A percentile compares a stretch with the other conserved stretches of the same genome.
These are phyloP conservation scores for Acanthopleura granulata DNA, from an alignment of 2,888 invertebrate genomes.

Conservation along the genomic window DNA sequence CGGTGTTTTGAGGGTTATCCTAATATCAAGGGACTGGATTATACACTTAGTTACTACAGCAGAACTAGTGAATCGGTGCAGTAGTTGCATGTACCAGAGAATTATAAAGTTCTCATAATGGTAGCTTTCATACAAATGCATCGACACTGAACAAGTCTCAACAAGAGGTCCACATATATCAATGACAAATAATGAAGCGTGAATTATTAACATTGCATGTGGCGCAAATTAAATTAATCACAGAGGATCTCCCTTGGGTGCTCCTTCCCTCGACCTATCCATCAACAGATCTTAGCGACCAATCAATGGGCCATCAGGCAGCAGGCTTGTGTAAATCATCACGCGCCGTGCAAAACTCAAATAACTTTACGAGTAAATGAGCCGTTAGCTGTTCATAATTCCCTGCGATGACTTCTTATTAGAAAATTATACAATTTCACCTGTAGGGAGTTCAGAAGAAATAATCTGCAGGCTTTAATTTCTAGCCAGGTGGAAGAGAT, in stretches of 20 bases:
- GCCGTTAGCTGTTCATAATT: not conserved
- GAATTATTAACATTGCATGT: not conserved
- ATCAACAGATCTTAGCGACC: not conserved
- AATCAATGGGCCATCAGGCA: not conserved
- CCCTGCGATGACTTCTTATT: not conserved
- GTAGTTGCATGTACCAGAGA: too few relatives aligned
- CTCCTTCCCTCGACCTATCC: not conserved
- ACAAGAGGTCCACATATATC: not conserved
- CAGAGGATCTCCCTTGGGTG: not conserved
- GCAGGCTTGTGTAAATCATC: not conserved
- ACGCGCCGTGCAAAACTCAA: not conserved
- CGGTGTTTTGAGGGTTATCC: too few relatives aligned
- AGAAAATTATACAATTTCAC: constrained; percentile 2
- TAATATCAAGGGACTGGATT: too few relatives aligned
- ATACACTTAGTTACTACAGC: too few relatives aligned
- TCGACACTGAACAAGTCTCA: too few relatives aligned
- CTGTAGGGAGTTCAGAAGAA: not conserved
- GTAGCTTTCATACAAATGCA: too few relatives aligned
- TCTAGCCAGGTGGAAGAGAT: not conserved
- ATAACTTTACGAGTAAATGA: not conserved
- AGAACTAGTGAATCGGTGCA: too few relatives aligned
- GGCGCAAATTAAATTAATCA: not conserved
- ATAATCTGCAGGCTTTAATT: not conserved
- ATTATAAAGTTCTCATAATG: too few relatives aligned
- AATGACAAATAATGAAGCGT: not conserved